Evolutionary conservation across 2,113 vertebrate species (phyloP).

Genomic region (Toxostoma redivivum): DNA sequence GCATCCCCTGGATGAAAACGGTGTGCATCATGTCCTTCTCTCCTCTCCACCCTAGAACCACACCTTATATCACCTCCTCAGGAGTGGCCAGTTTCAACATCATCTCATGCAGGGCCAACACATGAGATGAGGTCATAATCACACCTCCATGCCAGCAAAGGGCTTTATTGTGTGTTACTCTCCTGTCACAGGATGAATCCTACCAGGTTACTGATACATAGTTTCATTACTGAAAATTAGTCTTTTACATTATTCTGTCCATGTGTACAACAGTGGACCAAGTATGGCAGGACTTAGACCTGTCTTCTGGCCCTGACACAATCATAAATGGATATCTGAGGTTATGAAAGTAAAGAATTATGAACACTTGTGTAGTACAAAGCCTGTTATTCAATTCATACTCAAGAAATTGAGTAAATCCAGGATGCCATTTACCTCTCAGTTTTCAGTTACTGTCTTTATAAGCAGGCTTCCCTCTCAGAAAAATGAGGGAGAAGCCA

Average conservation of each 20-base stretch:
- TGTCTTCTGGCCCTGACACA: not conserved
- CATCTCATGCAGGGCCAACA: fast-evolving
- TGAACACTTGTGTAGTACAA: not conserved
- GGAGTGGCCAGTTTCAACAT: not conserved
- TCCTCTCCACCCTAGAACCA: not conserved
- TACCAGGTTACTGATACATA: not conserved
- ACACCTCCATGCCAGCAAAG: too few species aligned
- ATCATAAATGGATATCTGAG: not conserved
- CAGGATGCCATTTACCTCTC: not conserved
- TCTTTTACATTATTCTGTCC: not conserved
- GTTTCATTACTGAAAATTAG: not conserved
- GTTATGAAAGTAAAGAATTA: not conserved
- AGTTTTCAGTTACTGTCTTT: not conserved
- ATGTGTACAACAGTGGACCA: fast-evolving
- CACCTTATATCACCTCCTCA: not conserved
- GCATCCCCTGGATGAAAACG: not conserved
- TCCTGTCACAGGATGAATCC: not conserved
- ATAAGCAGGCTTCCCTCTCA: not conserved
- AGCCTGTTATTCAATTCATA: not conserved
- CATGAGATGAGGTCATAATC: not conserved
- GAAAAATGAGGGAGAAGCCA: not conserved
- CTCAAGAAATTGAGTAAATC: not conserved
- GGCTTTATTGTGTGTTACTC: not conserved
- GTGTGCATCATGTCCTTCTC: fast-evolving
- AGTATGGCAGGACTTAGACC: not conserved